phyloP scores from a whole-genome alignment of 2,113 vertebrate genomes.

The Prolemur simus region DNA sequence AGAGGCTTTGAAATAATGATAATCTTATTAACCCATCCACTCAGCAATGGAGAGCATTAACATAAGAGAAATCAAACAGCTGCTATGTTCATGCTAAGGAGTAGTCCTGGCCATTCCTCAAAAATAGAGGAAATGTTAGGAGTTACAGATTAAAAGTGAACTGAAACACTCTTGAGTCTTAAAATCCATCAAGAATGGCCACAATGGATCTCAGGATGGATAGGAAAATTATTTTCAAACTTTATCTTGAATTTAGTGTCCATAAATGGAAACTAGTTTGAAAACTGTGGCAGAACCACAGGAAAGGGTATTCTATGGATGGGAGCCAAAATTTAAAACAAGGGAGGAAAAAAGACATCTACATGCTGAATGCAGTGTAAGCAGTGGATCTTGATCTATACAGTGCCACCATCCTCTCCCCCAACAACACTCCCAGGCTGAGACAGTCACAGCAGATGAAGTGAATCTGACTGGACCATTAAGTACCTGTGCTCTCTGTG shows the following conservation, averaged over 20 bases:
- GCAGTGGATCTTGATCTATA: not conserved
- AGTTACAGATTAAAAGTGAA: constrained; percentile 36
- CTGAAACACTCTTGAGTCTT: not conserved
- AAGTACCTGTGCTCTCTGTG: not conserved
- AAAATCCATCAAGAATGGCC: not conserved
- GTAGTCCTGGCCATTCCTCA: not conserved
- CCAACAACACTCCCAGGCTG: not conserved
- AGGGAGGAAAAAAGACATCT: not conserved
- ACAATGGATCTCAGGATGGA: not conserved
- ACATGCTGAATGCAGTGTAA: not conserved
- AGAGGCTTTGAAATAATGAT: not conserved
- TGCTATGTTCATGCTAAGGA: not conserved
- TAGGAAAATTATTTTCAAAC: constrained; percentile 11
- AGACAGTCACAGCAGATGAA: not conserved
- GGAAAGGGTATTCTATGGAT: not conserved
- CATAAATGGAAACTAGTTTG: not conserved
- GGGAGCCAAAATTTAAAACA: not conserved
- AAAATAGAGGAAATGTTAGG: not conserved
- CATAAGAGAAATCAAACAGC: not conserved
- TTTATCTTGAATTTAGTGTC: not conserved
- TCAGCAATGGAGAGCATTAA: not conserved
- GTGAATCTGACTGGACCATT: not conserved
- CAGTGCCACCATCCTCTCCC: no score
- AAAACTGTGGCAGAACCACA: not conserved
- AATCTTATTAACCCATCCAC: not conserved